Conservation (phyloP, 2,888 invertebrate species). For the Oegoconia quadripuncta region DNA sequence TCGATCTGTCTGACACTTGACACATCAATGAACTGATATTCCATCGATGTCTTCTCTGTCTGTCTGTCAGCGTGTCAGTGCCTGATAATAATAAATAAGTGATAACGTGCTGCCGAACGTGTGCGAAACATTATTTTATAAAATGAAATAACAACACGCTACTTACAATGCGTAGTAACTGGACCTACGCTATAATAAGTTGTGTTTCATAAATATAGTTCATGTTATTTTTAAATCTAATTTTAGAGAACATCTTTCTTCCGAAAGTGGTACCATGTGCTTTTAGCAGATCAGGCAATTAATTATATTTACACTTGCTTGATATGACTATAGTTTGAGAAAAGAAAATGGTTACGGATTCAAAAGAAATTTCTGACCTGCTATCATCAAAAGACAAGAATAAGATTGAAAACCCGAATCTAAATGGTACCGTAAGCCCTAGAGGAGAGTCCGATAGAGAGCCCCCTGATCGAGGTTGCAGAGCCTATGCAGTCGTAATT, state of each 20-base stretch:
- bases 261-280: slow-evolving; percentile 14
- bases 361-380: slow-evolving; percentile 57
- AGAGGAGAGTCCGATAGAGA: no score
- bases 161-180: slow-evolving; percentile 9
- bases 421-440: slow-evolving; percentile 6
- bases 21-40: no score
- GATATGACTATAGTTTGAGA: background rate
- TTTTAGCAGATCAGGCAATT: slow-evolving; percentile 6
- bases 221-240: background rate
- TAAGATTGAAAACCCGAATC: no score
- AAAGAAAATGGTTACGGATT: slow-evolving; percentile 43
- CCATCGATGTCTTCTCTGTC: no score
- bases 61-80: background rate
- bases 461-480: slow-evolving; percentile 86
- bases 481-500: slow-evolving; percentile 90
- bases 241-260: slow-evolving; percentile 4
- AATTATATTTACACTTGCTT: background rate
- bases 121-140: slow-evolving; percentile 3
- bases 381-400: slow-evolving; percentile 35
- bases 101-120: slow-evolving; percentile 1
- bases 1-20: background rate
- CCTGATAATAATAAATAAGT: background rate
- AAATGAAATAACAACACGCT: slow-evolving; percentile 4
- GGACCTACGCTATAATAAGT: background rate
- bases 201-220: background rate